These are phyloP conservation scores for Megalops cyprinoides DNA, from an alignment of 2,797 vertebrate species.

Conservation along the genomic window DNA sequence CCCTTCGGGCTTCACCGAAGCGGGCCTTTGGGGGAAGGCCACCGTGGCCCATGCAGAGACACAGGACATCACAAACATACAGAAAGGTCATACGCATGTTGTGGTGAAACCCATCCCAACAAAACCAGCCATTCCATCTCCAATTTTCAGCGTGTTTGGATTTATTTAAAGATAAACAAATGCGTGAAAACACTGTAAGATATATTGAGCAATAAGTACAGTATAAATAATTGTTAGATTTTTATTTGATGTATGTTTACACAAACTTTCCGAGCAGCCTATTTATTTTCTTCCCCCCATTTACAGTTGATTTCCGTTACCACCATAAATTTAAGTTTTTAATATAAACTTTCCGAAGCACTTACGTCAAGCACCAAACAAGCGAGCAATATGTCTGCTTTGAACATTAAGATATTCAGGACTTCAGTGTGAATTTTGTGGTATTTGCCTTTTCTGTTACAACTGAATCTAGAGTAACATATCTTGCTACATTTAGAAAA, in stretches of 20 bases:
- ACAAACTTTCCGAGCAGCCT: conserved; percentile 1
- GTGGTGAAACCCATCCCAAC: conserved; percentile 97
- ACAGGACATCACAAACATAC: conserved; percentile 62
- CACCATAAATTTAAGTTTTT: conserved; percentile 1
- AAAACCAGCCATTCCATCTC: conserved; percentile 82
- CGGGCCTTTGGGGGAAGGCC: conserved; percentile 83
- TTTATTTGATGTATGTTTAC: background rate
- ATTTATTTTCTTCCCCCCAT: conserved; percentile 31
- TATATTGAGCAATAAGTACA: conserved; percentile 19
- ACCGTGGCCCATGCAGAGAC: conserved; percentile 64
- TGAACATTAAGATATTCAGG: conserved; percentile 7
- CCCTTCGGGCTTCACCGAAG: conserved; percentile 64
- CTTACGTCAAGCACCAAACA: conserved; percentile 28
- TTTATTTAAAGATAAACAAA: conserved; percentile 80
- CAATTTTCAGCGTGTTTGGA: conserved; percentile 92
- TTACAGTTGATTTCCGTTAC: background rate
- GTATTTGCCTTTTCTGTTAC: background rate
- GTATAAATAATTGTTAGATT: conserved; percentile 23
- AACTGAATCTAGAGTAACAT: conserved; percentile 17
- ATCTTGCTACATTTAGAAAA: conserved; percentile 13
- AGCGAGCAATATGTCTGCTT: background rate
- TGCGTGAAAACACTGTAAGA: background rate
- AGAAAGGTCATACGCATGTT: conserved; percentile 84
- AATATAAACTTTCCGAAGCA: conserved; percentile 25
- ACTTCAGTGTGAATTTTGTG: background rate